Conservation (phyloP, 64 coral and sea anemone genomes). For the Actinia equina region DNA sequence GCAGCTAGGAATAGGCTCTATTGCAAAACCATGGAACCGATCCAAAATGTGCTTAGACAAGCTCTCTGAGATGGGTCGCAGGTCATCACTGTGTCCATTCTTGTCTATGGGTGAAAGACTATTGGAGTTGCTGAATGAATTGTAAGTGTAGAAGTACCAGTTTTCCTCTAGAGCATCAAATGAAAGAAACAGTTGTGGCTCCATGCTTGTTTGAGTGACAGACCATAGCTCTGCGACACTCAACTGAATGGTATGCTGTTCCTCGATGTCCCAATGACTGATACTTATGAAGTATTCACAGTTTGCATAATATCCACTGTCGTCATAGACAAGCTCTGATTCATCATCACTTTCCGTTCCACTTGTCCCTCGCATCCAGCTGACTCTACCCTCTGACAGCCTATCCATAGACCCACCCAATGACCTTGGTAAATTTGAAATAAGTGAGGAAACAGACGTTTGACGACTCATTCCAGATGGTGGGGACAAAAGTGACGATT, state of each 20-base stretch:
- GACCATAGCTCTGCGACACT: constrained; percentile 72
- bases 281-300: constrained; percentile 91
- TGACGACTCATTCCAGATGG: constrained; percentile 18
- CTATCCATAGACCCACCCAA: constrained; percentile 6
- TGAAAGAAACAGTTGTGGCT: constrained; percentile 57
- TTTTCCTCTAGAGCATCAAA: constrained; percentile 45
- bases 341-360: constrained; percentile 78
- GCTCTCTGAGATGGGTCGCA: constrained; percentile 1
- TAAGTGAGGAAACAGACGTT: constrained; percentile 13
- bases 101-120: background rate
- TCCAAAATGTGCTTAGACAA: constrained; percentile 8
- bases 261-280: constrained; percentile 90
- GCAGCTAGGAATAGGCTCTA: constrained; percentile 87
- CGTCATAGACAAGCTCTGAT: constrained; percentile 64
- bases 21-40: constrained; percentile 24
- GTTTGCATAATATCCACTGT: constrained; percentile 76
- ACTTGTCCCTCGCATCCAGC: constrained; percentile 15
- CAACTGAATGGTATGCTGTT: constrained; percentile 87
- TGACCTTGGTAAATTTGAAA: constrained; percentile 5
- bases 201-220: constrained; percentile 25
- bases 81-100: background rate
- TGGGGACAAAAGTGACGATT: constrained; percentile 1
- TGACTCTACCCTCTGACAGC: constrained; percentile 16
- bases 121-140: background rate
- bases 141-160: constrained; percentile 32